Conservation (phyloP, 2,888 invertebrate species). For the Hydrotaea diabolus region DNA sequence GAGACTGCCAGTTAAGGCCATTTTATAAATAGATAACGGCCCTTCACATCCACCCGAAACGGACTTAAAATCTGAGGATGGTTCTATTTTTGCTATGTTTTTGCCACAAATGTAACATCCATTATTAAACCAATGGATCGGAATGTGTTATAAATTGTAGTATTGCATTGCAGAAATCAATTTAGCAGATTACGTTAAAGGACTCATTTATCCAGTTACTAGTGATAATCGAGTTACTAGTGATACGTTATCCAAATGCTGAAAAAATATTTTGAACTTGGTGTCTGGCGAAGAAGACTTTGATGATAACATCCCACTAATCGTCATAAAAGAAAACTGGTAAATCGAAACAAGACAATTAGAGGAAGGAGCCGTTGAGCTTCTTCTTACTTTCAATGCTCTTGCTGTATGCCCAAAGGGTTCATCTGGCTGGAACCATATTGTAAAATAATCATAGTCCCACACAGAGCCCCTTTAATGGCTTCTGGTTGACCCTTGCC, state of each 20-base stretch:
- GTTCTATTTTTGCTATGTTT: constrained; percentile 20
- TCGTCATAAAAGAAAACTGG: constrained; percentile 13
- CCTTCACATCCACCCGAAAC: constrained; percentile 25
- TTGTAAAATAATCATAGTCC: too few relatives aligned
- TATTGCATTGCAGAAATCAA: constrained; percentile 32
- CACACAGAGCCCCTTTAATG: too few relatives aligned
- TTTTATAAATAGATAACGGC: constrained; percentile 26
- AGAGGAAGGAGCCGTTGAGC: constrained; percentile 10
- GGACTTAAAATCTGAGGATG: constrained; percentile 7
- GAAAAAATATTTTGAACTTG: constrained; percentile 35
- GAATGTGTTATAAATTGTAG: constrained; percentile 28
- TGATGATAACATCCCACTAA: constrained; percentile 30
- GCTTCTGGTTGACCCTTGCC: too few relatives aligned
- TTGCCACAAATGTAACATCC: constrained; percentile 27
- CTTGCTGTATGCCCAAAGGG: too few relatives aligned
- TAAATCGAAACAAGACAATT: background rate
- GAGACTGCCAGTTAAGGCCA: constrained; percentile 4
- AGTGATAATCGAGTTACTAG: constrained; percentile 6
- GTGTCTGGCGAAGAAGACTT: constrained; percentile 14
- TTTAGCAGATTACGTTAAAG: constrained; percentile 32
- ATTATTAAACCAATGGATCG: constrained; percentile 29
- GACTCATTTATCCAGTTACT: constrained; percentile 35
- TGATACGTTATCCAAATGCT: constrained; percentile 19
- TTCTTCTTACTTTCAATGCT: too few relatives aligned
- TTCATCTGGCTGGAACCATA: too few relatives aligned